Evolutionary conservation across 2,113 vertebrate species (phyloP), one percentile per base, ranked within the genome.

Genomic region (Microcebus tavaratra): DNA sequence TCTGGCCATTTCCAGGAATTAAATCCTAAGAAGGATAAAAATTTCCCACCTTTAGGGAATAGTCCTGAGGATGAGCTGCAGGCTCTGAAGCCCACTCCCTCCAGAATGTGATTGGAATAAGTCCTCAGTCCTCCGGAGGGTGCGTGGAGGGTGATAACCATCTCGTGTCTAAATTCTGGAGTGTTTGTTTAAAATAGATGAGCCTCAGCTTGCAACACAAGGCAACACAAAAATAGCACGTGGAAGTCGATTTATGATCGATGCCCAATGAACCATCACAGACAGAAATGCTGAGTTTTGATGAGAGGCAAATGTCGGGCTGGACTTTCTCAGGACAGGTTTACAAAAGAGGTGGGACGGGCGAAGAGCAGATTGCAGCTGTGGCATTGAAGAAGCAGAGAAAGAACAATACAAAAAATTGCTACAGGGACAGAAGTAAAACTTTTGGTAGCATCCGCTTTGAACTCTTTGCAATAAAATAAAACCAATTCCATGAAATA

Each of bases 341-440:
- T 2, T 78, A 29, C 80, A 65, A 87, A 61, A 10, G 45, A 3
- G 14, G 11, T 27, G 25, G n/a, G 67, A 39, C 12, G 34, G 34
- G 29, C 3, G 50, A 39, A 5, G 31, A 13, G 6, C 4, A 72
- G 70, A 45, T 17, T 20, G 18, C 12, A 87, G 89, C 10, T 7
- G 5, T 5, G n/a, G 6, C n/a, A 23, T 15, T 8, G 61, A 20
- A 17, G 57, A 76, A 27, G 42, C 5, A 50, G 48, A 59, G 27
- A 65, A 55, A 29, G 42, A 36, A 8, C 3, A 11, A 8, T 1
- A 0, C 10, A 8, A n/a, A 63, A 17, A 14, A 3, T 2, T 34
- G 34, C 31, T 11, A 21, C 27, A 10, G 53, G 53, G 53, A 23
- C 12, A 13, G 29, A 50, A 13, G 53, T 31, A 7, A 50, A 25